Conservation (phyloP, 2,888 invertebrate genomes). For the Hemaris fuciformis region DNA sequence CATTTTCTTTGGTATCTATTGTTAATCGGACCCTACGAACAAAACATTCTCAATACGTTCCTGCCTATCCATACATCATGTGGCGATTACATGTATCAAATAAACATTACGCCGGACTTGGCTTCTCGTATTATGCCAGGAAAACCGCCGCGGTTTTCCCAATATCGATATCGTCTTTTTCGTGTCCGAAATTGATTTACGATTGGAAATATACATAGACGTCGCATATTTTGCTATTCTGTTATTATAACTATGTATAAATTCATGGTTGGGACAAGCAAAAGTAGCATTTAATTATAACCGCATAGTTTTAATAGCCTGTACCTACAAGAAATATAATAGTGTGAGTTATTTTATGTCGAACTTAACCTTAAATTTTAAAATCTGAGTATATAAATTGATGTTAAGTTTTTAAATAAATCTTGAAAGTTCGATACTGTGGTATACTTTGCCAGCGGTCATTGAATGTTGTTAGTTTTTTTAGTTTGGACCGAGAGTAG, state of each 20-base stretch:
- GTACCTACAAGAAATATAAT: no score
- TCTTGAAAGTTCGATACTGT: neutral
- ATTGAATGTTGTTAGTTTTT: conserved; percentile 13
- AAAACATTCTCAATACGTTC: neutral
- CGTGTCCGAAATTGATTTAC: conserved; percentile 36
- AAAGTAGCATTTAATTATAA: neutral
- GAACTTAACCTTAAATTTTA: no score
- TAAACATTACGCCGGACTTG: conserved; percentile 71
- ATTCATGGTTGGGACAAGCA: neutral
- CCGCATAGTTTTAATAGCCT: neutral
- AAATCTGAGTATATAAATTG: no score
- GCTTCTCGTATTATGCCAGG: conserved; percentile 57
- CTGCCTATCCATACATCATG: conserved; percentile 68
- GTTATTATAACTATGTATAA: neutral
- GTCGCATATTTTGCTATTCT: neutral
- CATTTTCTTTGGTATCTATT: neutral
- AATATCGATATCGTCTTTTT: conserved; percentile 63
- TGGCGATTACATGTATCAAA: conserved; percentile 77
- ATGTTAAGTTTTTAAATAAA: neutral
- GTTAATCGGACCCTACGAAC: neutral
- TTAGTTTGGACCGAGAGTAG: conserved; percentile 32
- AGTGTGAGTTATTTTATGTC: no score
- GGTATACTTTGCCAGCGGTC: neutral
- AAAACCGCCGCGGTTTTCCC: conserved; percentile 53
- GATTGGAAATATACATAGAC: neutral